phyloP scores from a whole-genome alignment of 2,888 invertebrate genomes.

The Mimas tiliae region DNA sequence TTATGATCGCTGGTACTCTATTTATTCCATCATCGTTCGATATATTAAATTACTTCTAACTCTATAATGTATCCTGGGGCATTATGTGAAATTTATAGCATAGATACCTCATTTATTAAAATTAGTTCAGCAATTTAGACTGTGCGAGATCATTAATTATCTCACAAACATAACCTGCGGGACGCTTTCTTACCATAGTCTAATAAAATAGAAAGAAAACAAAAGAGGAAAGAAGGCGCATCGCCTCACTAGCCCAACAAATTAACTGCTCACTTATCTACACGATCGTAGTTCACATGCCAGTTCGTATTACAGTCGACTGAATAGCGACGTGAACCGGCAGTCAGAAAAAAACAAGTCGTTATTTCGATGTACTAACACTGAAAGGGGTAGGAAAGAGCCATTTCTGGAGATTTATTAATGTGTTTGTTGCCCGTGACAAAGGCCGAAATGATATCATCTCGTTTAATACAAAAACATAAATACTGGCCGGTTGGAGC shows the following conservation, averaged over 20 bases:
- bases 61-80: no score
- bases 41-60: no score
- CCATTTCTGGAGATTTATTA: slow-evolving; percentile 64
- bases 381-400: slow-evolving; percentile 38
- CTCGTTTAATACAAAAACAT: slow-evolving; percentile 52
- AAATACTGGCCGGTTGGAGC: slow-evolving; percentile 48
- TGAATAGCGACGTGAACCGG: neutral
- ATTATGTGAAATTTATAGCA: no score
- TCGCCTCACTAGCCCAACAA: neutral
- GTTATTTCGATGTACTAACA: slow-evolving; percentile 4
- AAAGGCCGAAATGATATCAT: slow-evolving; percentile 16
- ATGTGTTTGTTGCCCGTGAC: slow-evolving; percentile 56
- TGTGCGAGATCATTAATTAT: no score
- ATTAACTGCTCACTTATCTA: slow-evolving; percentile 6
- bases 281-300: slow-evolving; percentile 4
- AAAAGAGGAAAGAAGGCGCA: neutral
- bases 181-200: no score
- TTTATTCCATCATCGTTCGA: no score
- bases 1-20: no score
- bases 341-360: slow-evolving; percentile 16
- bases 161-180: no score
- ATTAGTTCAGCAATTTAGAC: no score
- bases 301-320: slow-evolving; percentile 4
- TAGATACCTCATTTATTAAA: no score
- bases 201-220: neutral